Percentiles rank a stretch among this genome's conserved stretches.
Evolutionary conservation across 2,888 invertebrate species (phyloP).

Genomic region (Acrobasis repandana): DNA sequence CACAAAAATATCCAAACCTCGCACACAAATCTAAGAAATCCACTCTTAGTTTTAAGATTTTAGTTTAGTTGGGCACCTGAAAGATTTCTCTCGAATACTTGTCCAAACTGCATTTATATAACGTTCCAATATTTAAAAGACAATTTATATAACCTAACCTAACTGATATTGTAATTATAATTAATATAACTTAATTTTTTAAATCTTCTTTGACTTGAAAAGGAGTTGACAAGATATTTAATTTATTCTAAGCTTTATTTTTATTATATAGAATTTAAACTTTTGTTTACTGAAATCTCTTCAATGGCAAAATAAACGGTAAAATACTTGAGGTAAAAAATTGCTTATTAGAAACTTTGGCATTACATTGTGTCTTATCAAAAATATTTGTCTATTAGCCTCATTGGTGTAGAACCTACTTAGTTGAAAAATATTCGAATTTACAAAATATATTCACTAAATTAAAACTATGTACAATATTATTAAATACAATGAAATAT

Average conservation of each 20-base stretch:
- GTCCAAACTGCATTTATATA: slow-evolving; percentile 29
- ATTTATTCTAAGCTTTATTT: neutral
- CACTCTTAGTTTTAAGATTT: slow-evolving; percentile 9
- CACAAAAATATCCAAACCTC: neutral
- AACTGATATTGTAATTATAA: no score
- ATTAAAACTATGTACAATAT: no score
- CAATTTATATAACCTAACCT: slow-evolving; percentile 5
- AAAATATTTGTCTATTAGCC: neutral
- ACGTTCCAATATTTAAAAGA: slow-evolving; percentile 23
- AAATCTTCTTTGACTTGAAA: neutral
- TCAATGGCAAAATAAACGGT: neutral
- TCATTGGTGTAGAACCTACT: neutral
- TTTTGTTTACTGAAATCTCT: neutral
- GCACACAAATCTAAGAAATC: slow-evolving; percentile 1
- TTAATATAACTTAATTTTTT: neutral
- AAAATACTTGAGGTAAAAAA: neutral
- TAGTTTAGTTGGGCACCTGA: slow-evolving; percentile 54
- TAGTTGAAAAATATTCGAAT: no score
- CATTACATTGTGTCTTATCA: neutral
- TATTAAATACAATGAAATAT: no score
- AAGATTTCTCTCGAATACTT: slow-evolving; percentile 36
- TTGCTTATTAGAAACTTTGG: neutral
- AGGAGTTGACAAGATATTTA: slow-evolving; percentile 1
- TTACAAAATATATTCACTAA: no score
- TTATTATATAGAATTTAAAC: neutral